Evolutionary conservation across 2,888 invertebrate species (phyloP).

Genomic region (Macrosoma leucophasiata): DNA sequence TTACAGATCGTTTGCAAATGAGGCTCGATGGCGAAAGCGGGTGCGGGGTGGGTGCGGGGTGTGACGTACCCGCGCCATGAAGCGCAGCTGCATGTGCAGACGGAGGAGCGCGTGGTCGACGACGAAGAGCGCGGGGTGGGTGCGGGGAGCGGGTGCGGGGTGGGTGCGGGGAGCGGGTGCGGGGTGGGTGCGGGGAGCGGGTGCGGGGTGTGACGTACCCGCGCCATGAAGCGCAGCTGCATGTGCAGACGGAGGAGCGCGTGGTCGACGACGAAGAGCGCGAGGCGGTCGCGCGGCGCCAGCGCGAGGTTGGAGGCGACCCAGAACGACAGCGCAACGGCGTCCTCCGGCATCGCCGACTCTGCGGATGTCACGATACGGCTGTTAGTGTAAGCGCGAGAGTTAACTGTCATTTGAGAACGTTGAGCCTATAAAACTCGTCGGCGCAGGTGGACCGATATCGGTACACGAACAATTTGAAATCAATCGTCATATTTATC

Average conservation of each 20-base stretch:
- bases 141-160: slow-evolving; percentile 17
- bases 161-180: neutral
- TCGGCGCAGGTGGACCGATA: too few species aligned
- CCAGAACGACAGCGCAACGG: slow-evolving; percentile 67
- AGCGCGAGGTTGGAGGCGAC: slow-evolving; percentile 62
- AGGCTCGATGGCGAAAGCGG: neutral
- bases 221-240: slow-evolving; percentile 43
- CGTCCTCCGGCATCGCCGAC: slow-evolving; percentile 47
- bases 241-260: slow-evolving; percentile 58
- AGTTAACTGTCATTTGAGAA: too few species aligned
- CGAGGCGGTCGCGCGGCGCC: slow-evolving; percentile 47
- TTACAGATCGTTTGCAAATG: too few species aligned
- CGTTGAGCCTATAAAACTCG: too few species aligned
- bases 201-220: slow-evolving; percentile 29
- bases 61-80: slow-evolving; percentile 38
- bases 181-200: neutral
- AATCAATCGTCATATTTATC: too few species aligned
- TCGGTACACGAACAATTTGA: too few species aligned
- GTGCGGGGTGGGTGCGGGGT: slow-evolving; percentile 16
- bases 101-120: slow-evolving; percentile 51
- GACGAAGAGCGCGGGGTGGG: neutral
- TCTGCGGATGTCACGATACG: slow-evolving; percentile 26
- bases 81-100: slow-evolving; percentile 51
- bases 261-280: slow-evolving; percentile 53
- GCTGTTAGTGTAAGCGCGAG: too few species aligned